These are phyloP conservation scores for Kryptolebias ocellatus DNA, from an alignment of 2,797 vertebrate genomes.

Conservation along the genomic window DNA sequence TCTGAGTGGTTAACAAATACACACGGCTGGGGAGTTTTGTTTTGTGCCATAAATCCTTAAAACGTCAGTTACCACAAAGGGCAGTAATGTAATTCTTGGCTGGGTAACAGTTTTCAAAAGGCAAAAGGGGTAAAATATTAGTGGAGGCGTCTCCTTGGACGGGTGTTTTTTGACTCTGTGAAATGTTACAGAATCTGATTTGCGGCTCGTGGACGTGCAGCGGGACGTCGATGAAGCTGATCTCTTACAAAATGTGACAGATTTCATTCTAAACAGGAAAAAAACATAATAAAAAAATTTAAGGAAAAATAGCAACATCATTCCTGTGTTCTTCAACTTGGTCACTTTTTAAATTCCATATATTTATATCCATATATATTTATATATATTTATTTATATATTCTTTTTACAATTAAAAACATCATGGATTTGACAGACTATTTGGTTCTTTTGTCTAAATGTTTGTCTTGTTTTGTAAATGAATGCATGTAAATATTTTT, in stretches of 20 bases:
- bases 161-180: constrained; percentile 19
- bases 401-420: constrained; percentile 87
- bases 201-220: constrained; percentile 2
- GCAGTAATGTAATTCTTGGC: constrained; percentile 67
- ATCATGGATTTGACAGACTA: constrained; percentile 85
- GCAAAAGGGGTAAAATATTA: constrained; percentile 22
- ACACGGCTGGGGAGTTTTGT: constrained; percentile 18
- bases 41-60: constrained; percentile 44
- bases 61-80: constrained; percentile 39
- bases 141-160: constrained; percentile 22
- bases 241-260: constrained; percentile 45
- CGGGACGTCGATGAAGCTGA: constrained; percentile 22
- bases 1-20: background rate
- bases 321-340: constrained; percentile 76
- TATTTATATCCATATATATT: constrained; percentile 85
- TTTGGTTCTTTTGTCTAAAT: constrained; percentile 84
- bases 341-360: constrained; percentile 84
- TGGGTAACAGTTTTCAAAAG: constrained; percentile 48
- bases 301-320: constrained; percentile 69
- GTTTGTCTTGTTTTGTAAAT: constrained; percentile 77
- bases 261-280: constrained; percentile 63
- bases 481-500: constrained; percentile 83
- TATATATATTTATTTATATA: constrained; percentile 82
- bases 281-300: constrained; percentile 6
- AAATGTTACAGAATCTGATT: constrained; percentile 9